Evolutionary conservation across 2,888 invertebrate species (phyloP), one percentile per base, ranked within the genome.

Genomic region (Plemyria rubiginata): DNA sequence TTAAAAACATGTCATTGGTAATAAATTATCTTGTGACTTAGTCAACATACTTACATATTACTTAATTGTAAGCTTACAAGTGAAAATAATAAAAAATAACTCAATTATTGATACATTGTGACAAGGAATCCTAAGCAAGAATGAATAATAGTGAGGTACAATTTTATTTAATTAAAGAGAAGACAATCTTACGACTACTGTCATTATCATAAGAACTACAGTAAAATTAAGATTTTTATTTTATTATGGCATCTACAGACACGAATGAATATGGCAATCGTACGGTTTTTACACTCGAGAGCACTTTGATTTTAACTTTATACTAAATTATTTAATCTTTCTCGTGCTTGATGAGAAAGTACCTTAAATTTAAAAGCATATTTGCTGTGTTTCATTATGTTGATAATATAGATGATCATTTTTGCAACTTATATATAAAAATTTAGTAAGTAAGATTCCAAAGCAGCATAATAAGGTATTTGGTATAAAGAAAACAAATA

Each of bases 11-110:
- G 85, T 92, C 92, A 92, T 92, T 92, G 92, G 92, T 91, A 92
- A 92, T 92, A 91, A 92, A 90, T 92, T 92, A 92, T 89, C 82
- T 89, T 80, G 90, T 92, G 92, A 92, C 92, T 92, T 92, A 92
- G 92, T 92, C 90, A 89, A 88, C 87, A 81, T 85, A 81, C 82
- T 85, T 81, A 87, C 77, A 76, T 84, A 86, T 73, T 69, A 73
- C 77, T 76, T 78, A 83, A 79, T 74, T 76, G 62, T 80, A 76
- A 79, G 74, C 75, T 74, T 78, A 85, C 70, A 80, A 70, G 76
- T 78, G 75, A 74, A 76, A 79, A 74, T 60, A 63, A 76, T 70
- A 72, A 68, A 70, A 29, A 74, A 73, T 15, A 73, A 72, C 67
- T 71, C 72, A 76, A 73, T 70, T 63, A 76, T 58, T 62, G 69